Base-by-base conservation (phyloP, 2,797 vertebrate genomes). In the Acrocephalus scirpaceus region DNA sequence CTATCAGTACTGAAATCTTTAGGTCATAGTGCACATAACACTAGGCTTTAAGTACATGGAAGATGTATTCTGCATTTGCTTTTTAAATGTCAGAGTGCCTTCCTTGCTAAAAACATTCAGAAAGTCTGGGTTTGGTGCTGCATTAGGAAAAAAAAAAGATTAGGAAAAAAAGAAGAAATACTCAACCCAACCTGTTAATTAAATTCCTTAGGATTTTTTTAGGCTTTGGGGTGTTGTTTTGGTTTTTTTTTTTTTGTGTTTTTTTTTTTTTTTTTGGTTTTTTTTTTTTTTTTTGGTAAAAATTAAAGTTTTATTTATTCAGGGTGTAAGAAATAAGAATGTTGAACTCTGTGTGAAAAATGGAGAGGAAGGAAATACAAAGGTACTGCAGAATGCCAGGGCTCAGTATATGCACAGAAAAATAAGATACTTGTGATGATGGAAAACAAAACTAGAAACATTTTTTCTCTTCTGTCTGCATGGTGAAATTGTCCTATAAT, bases 21-120 rank as follows among this genome's bases (percentile, higher is more conserved):
- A 81, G 73, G 58, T 80, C 66, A 38, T 32, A 69, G 76, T 88
- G 66, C 66, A 83, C 22, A 11, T 50, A 88, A 64, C 34, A 40
- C 20, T 62, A 77, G 50, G 38, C 42, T 92, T 88, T 18, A 53
- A 53, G 42, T 57, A 77, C 16, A 61, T 5, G 48, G 42, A 91
- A 79, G 21, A 8, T 0, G 3, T 77, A 65, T 86, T 92, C 88
- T 77, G 30, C 32, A 48, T 91, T 91, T 62, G 38, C 57, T 89
- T 92, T 89, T 93, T 91, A 90, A 95, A 93, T 92, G 85, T 90
- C 85, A 91, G 58, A 19, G 29, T 69, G 65, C 26, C 7, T 90
- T 90, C n/a, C 61, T 90, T 0, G 5, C 45, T 71, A 77, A 93
- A 88, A 91, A 7, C 75, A 57, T 83, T 86, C 42, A 72, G n/a